phyloP scores from a whole-genome alignment of 2,888 invertebrate genomes.

The Halocaridina rubra region DNA sequence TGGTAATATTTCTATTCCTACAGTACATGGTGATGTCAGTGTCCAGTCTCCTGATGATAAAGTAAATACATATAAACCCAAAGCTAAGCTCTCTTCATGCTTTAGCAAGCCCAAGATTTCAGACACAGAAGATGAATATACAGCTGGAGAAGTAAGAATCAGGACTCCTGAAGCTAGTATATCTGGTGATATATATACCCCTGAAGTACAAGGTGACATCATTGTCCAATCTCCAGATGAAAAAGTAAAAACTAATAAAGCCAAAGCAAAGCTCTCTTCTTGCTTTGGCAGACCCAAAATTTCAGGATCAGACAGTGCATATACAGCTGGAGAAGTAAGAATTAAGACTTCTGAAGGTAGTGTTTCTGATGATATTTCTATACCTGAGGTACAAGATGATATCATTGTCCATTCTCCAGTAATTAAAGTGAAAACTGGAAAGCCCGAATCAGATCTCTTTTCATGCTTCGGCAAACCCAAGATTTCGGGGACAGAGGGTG shows the following conservation, averaged over 20 bases:
- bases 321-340: background rate
- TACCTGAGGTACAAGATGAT: background rate
- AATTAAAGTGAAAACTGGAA: background rate
- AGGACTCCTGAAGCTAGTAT: slow-evolving; percentile 3
- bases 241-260: background rate
- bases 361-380: background rate
- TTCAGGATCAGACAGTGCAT: background rate
- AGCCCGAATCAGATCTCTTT: background rate
- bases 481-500: background rate
- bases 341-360: background rate
- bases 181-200: background rate
- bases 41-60: slow-evolving; percentile 19
- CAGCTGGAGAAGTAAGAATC: slow-evolving; percentile 22
- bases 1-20: background rate
- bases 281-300: background rate
- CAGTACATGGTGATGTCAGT: slow-evolving; percentile 1
- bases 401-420: background rate
- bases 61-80: slow-evolving; percentile 29
- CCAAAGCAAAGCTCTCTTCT: background rate
- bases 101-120: slow-evolving; percentile 40
- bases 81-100: slow-evolving; percentile 39
- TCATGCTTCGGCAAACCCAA: background rate
- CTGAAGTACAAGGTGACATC: slow-evolving; percentile 14
- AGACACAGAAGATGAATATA: slow-evolving; percentile 38
- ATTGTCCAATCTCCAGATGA: slow-evolving; percentile 21